Evolutionary conservation across 2,113 vertebrate genomes (phyloP), one percentile per base, ranked within the genome.

Genomic region (Odocoileus virginianus): DNA sequence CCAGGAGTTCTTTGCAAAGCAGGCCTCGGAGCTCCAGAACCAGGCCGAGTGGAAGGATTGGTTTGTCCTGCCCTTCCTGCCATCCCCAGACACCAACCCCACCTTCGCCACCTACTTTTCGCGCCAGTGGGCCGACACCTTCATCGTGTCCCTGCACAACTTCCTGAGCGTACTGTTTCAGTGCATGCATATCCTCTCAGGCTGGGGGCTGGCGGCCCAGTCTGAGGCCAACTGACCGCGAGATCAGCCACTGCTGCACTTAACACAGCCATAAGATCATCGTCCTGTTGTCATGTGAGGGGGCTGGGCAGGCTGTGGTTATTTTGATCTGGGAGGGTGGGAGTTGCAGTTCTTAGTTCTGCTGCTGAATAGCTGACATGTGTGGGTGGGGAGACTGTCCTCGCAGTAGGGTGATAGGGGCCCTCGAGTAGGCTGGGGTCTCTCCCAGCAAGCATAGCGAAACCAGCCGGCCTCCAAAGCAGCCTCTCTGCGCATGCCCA

Each of bases 131-230:
- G 99, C 99, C 0, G 99, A 99, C 98, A 99, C 99, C 0, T 99
- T 99, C 98, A 99, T 99, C 0, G 99, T 99, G 47, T 99, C 99
- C 3, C 99, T 99, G 97, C 99, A 99, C 98, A 99, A 99, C 99
- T 99, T 99, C 98, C 99, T 99, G 97, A 99, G 99, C 0, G 99
- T 99, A 81, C 99, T 99, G 28, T 99, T 99, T 98, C 99, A 99
- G 99, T 99, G 99, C 96, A 99, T 99, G 99, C 99, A 99, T 99
- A 99, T 99, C 99, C 99, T 99, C 99, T 96, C 85, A 58, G 21
- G 17, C 36, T 6, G 4, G 33, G 55, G 60, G 17, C 96, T 15
- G 8, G 57, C 40, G 21, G 33, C 50, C 12, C 43, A 6, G n/a
- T 55, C 43, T 2, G 45, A 55, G 89, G 60, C 55, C 12, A 8